These are phyloP conservation scores for Hippasteria phrygiana DNA, from an alignment of 53 echinoderm and acorn worm genomes.

Conservation along the genomic window DNA sequence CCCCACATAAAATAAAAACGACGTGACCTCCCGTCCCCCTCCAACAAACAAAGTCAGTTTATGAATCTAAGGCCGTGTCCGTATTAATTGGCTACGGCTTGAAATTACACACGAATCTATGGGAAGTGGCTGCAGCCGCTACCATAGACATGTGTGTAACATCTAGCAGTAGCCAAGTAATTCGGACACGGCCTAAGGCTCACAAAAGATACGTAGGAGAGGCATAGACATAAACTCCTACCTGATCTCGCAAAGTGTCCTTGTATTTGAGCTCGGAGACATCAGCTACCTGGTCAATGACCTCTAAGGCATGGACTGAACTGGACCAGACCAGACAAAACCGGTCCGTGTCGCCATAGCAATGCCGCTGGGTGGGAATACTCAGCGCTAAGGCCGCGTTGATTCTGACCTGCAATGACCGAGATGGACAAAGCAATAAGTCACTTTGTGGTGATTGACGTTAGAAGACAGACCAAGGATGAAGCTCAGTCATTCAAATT, in stretches of 20 bases:
- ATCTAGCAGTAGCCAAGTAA: background rate
- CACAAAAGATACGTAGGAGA: no score
- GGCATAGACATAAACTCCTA: background rate
- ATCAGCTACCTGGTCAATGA: constrained; percentile 88
- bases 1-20: no score
- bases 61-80: no score
- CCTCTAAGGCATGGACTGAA: constrained; percentile 80
- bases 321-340: constrained; percentile 79
- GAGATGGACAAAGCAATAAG: background rate
- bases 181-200: background rate
- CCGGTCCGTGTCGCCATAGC: constrained; percentile 81
- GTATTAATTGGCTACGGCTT: no score
- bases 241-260: constrained; percentile 93
- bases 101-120: no score
- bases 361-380: constrained; percentile 68
- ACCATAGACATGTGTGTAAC: background rate
- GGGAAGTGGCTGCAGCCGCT: no score
- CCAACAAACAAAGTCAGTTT: no score
- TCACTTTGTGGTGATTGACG: background rate
- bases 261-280: constrained; percentile 96
- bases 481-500: no score
- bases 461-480: no score
- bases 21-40: no score
- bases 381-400: constrained; percentile 92
- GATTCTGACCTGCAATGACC: constrained; percentile 81